Evolutionary conservation across 2,888 invertebrate genomes (phyloP).

Genomic region (Brenthis daphne): DNA sequence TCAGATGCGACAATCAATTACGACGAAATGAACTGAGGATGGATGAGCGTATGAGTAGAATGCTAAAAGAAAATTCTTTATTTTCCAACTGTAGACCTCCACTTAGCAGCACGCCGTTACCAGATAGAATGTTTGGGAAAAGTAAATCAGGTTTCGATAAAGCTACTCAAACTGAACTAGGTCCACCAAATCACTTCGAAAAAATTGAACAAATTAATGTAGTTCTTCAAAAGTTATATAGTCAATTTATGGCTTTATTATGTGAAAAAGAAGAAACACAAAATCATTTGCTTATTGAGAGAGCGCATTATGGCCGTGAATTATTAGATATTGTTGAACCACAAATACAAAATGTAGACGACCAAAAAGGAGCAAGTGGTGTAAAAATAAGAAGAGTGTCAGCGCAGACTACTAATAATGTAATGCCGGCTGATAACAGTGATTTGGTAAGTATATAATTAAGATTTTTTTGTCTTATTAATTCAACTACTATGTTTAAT

Average conservation of each 20-base stretch:
- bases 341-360: background rate
- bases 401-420: conserved; percentile 59
- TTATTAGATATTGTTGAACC: conserved; percentile 19
- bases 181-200: conserved; percentile 36
- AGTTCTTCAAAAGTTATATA: conserved; percentile 49
- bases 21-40: conserved; percentile 25
- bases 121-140: conserved; percentile 37
- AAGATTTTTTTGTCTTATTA: background rate
- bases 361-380: conserved; percentile 41
- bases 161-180: conserved; percentile 56
- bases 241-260: conserved; percentile 47
- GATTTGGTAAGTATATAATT: conserved; percentile 52
- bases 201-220: conserved; percentile 53
- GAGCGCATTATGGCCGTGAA: conserved; percentile 18
- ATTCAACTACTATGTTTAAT: background rate
- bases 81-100: conserved; percentile 44
- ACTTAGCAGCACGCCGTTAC: conserved; percentile 54
- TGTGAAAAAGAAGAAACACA: conserved; percentile 41
- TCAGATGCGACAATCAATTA: conserved; percentile 32
- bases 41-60: conserved; percentile 28
- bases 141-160: conserved; percentile 50
- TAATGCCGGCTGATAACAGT: conserved; percentile 41
- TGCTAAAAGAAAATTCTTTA: conserved; percentile 24
- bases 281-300: conserved; percentile 27
- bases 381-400: conserved; percentile 57